These are phyloP conservation scores for Plotosus lineatus DNA, from an alignment of 2,113 vertebrate genomes.

Conservation along the genomic window DNA sequence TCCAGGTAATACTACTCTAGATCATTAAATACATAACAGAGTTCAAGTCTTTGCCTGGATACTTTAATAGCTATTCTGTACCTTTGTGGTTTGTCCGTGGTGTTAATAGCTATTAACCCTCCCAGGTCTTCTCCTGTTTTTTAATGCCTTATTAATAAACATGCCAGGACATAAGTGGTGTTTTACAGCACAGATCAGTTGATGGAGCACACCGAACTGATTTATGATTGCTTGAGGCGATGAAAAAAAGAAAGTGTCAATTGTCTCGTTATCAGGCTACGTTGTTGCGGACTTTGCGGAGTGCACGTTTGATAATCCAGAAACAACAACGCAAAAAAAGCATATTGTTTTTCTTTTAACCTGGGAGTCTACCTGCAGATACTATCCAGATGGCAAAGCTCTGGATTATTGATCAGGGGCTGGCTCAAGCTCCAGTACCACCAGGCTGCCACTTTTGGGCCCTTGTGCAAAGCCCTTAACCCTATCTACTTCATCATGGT, in stretches of 20 bases:
- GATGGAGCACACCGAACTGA: not conserved
- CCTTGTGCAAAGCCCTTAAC: too few species aligned
- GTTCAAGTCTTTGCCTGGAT: not conserved
- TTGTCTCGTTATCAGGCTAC: not conserved
- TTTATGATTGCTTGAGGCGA: not conserved
- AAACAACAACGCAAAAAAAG: too few species aligned
- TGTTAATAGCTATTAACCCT: not conserved
- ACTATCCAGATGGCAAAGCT: too few species aligned
- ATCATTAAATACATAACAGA: conserved; percentile 25
- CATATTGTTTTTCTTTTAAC: too few species aligned
- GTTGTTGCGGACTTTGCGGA: too few species aligned
- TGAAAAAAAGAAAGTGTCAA: not conserved
- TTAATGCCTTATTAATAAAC: conserved; percentile 8
- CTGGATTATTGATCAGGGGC: too few species aligned
- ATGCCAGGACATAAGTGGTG: not conserved
- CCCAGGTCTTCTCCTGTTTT: not conserved
- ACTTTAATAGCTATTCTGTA: conserved; percentile 11
- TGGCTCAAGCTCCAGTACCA: too few species aligned
- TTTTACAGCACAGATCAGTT: not conserved
- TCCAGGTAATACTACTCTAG: conserved; percentile 4
- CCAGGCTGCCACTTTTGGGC: too few species aligned
- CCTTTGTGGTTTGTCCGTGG: not conserved
- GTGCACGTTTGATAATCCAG: too few species aligned
- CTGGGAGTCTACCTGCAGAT: too few species aligned
- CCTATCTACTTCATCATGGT: too few species aligned